Percentiles rank a stretch among this genome's conserved stretches.
Evolutionary conservation across 1,140 invertebrate genomes (phyloP).

Genomic region (Ostrea denselamellosa): DNA sequence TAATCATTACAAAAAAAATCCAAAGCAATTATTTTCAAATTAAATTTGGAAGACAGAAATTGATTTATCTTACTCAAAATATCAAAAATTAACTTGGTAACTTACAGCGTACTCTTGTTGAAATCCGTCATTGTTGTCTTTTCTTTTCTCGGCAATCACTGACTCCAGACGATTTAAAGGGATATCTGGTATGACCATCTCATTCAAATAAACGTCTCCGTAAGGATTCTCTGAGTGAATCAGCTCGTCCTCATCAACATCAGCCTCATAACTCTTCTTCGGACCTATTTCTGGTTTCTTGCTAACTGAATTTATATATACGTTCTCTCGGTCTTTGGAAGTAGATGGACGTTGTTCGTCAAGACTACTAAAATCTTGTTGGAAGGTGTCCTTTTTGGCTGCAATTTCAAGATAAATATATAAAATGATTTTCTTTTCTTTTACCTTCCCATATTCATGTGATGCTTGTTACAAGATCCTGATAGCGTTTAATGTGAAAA

Average conservation of each 20-base stretch:
- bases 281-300: neutral
- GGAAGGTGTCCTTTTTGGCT: neutral
- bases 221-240: neutral
- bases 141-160: neutral
- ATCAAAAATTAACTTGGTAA: neutral
- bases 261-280: neutral
- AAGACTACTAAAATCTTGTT: neutral
- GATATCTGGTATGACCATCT: neutral
- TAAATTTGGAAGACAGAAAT: neutral
- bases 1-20: neutral
- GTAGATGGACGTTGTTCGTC: neutral
- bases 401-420: neutral
- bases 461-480: too few species aligned
- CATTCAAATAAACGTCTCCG: neutral
- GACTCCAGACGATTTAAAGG: neutral
- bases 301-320: neutral
- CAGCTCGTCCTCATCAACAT: neutral
- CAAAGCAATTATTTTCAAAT: neutral
- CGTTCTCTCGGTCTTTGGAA: neutral
- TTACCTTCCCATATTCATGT: neutral
- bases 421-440: neutral
- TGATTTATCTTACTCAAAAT: neutral
- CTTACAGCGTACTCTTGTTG: neutral
- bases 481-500: too few species aligned
- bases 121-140: neutral